A percentile compares a stretch with the other conserved stretches of the same genome.
Evolutionary conservation across 2,797 vertebrate species (phyloP).

Genomic region (Esox lucius): DNA sequence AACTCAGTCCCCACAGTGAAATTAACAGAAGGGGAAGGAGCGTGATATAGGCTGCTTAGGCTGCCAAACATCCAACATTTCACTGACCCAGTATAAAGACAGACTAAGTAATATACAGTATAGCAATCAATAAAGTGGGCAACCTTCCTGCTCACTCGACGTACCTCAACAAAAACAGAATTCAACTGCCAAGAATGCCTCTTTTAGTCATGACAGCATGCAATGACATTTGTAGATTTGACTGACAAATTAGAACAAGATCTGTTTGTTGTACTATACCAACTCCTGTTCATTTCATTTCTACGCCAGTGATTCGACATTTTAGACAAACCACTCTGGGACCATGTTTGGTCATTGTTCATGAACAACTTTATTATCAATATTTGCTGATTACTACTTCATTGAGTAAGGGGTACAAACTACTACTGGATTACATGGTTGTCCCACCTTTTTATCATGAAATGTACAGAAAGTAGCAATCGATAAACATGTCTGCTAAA

Average conservation of each 20-base stretch:
- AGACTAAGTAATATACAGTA: background rate
- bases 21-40: background rate
- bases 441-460: too few species aligned
- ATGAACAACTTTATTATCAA: too few species aligned
- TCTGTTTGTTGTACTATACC: background rate
- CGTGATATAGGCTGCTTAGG: background rate
- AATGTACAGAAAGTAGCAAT: too few species aligned
- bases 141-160: background rate
- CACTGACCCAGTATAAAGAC: background rate
- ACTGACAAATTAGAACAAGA: background rate
- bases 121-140: background rate
- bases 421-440: too few species aligned
- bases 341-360: background rate
- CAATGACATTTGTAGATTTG: background rate
- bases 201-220: background rate
- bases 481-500: too few species aligned
- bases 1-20: constrained; percentile 1
- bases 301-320: background rate
- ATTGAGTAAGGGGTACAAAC: too few species aligned
- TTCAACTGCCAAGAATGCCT: background rate
- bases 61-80: background rate
- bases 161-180: background rate
- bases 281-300: too few species aligned
- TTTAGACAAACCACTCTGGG: background rate
- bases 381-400: background rate